phyloP scores from a whole-genome alignment of 2,888 invertebrate species.

The Drosophila subquinaria region DNA sequence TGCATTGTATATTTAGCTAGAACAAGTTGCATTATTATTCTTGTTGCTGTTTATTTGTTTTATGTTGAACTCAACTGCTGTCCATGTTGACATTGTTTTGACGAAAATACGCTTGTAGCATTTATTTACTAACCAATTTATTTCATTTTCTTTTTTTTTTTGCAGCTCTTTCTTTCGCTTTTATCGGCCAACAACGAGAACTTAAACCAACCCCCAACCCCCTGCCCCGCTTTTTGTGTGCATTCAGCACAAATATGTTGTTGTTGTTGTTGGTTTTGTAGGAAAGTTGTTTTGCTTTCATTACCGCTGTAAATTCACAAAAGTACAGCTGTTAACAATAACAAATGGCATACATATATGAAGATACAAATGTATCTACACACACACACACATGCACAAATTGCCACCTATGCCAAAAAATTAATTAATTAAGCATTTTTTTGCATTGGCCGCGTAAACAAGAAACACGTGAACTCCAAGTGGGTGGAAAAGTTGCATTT shows the following conservation, averaged over 20 bases:
- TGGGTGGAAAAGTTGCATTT: slow-evolving; percentile 16
- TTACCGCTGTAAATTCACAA: slow-evolving; percentile 68
- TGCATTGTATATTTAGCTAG: slow-evolving; percentile 26
- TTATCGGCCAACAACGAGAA: slow-evolving; percentile 16
- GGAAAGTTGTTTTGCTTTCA: slow-evolving; percentile 44
- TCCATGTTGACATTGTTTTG: slow-evolving; percentile 75
- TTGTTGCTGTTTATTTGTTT: slow-evolving; percentile 52
- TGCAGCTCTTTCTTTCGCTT: background rate
- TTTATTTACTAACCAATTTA: slow-evolving; percentile 66
- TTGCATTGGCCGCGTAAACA: slow-evolving; percentile 16
- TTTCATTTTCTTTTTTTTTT: slow-evolving; percentile 37
- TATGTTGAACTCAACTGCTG: slow-evolving; percentile 51
- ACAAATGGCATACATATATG: slow-evolving; percentile 60
- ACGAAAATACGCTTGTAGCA: slow-evolving; percentile 71
- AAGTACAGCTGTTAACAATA: slow-evolving; percentile 78
- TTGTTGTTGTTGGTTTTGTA: slow-evolving; percentile 15
- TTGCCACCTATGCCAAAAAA: slow-evolving; percentile 42
- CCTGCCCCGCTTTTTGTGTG: slow-evolving; percentile 7
- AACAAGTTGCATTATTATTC: slow-evolving; percentile 50
- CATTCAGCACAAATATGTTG: slow-evolving; percentile 22
- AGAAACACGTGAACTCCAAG: slow-evolving; percentile 23
- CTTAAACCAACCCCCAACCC: background rate
- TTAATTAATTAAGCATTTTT: slow-evolving; percentile 78
- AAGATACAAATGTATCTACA: background rate
- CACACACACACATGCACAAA: slow-evolving; percentile 48